phyloP scores from a whole-genome alignment of 2,113 vertebrate genomes.

The Oceanodroma tethys region DNA sequence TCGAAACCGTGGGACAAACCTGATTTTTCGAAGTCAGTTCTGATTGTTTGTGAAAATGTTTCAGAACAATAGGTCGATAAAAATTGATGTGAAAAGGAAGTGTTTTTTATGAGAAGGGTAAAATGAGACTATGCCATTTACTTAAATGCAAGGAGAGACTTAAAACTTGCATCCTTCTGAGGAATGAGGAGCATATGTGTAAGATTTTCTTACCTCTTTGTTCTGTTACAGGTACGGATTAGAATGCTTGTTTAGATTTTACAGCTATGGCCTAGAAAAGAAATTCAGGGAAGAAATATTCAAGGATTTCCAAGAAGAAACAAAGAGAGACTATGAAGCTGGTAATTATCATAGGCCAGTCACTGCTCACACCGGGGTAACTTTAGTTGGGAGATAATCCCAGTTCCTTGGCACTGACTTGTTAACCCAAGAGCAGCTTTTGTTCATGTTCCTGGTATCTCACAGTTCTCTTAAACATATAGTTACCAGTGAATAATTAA shows the following conservation, averaged over 20 bases:
- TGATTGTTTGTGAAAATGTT: background rate
- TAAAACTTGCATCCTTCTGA: background rate
- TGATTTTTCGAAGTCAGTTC: background rate
- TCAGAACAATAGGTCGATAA: background rate
- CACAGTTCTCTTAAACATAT: background rate
- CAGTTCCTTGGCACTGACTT: background rate
- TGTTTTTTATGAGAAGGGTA: background rate
- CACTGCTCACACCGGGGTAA: background rate
- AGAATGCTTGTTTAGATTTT: conserved; percentile 97
- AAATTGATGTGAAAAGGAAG: background rate
- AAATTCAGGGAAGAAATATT: conserved; percentile 93
- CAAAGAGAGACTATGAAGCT: conserved; percentile 91
- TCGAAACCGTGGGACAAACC: background rate
- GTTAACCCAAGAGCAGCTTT: background rate
- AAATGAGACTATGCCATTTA: background rate
- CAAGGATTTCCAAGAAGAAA: conserved; percentile 95
- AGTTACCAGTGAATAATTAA: background rate
- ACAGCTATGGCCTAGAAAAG: conserved; percentile 96
- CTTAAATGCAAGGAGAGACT: background rate
- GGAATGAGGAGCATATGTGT: background rate
- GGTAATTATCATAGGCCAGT: conserved; percentile 74
- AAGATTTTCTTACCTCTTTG: background rate
- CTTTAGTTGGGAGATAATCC: background rate
- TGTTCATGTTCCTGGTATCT: background rate
- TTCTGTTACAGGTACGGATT: conserved; percentile 85